A percentile compares a stretch with the other conserved stretches of the same genome.
Conservation (phyloP, 1,140 invertebrate species). For the Sycophaga agraensis region DNA sequence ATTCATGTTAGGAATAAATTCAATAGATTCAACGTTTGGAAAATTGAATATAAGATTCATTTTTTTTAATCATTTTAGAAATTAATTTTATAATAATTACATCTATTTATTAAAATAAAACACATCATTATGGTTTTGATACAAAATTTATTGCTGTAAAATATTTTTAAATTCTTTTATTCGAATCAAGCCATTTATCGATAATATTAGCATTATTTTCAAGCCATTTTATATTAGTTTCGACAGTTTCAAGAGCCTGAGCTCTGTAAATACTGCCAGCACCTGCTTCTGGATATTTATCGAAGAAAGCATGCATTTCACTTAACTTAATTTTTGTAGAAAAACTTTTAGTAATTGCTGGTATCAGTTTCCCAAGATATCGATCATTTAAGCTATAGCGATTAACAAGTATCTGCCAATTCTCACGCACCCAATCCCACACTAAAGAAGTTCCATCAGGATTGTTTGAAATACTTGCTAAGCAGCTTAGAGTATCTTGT, state of each 20-base stretch:
- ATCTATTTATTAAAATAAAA: too few species aligned
- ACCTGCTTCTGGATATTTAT: conserved; percentile 80
- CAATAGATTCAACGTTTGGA: too few species aligned
- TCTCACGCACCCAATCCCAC: conserved; percentile 79
- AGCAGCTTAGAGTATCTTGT: conserved; percentile 80
- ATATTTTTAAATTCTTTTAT: too few species aligned
- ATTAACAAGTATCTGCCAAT: conserved; percentile 73
- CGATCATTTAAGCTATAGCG: conserved; percentile 83
- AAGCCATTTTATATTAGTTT: conserved; percentile 81
- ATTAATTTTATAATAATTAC: too few species aligned
- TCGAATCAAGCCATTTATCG: conserved; percentile 61
- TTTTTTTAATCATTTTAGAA: too few species aligned
- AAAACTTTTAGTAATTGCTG: conserved; percentile 69
- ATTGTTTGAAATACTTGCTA: conserved; percentile 70
- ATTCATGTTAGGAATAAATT: too few species aligned
- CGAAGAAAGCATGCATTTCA: conserved; percentile 81
- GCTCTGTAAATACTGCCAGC: conserved; percentile 73
- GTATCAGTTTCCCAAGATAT: conserved; percentile 74
- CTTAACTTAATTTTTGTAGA: conserved; percentile 67
- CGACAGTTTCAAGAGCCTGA: conserved; percentile 74
- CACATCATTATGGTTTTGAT: too few species aligned
- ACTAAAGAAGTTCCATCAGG: conserved; percentile 72
- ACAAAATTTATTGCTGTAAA: too few species aligned
- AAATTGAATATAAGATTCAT: too few species aligned
- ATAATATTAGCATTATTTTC: conserved; percentile 57